Base-by-base conservation (phyloP, 2,113 vertebrate species). In the Fregata magnificens region DNA sequence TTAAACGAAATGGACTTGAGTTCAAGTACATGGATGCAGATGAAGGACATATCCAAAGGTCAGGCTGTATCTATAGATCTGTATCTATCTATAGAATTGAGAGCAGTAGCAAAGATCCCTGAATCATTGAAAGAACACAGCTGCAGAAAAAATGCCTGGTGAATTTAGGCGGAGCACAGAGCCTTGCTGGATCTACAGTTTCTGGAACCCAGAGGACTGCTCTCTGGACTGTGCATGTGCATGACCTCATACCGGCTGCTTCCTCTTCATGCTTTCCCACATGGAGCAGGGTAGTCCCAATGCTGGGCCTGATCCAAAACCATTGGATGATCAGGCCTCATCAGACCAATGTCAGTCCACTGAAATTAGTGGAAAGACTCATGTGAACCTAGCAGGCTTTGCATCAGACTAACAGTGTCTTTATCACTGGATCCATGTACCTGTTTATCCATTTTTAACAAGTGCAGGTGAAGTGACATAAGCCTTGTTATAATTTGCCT, bases 211-310 rank as follows among this genome's bases (percentile, higher is more conserved):
- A 61, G 44, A 49, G 26, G 42, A 25, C 34, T 32, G 20, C n/a
- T 32, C 44, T 32, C 16, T 24, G 28, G 74, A 25, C 44, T 32
- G n/a, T 5, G 3, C 10, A 21, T 3, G 3, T 0, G 5, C 13
- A 7, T 28, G 31, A 22, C 17, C 6, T n/a, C 61, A 15, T 53
- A 21, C 61, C 2, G 4, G 31, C 61, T 44, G 47, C 49, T n/a
- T 10, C 38, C 18, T 52, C 59, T 13, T 34, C 31, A 10, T 16
- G 36, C 36, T 7, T 79, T 52, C 76, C 76, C 47, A 9, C 3
- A 22, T 26, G 29, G 22, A 52, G 29, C 13, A 5, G 47, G 21
- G 29, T 34, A 34, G 45, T 52, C 61, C n/a, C 47, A 65, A 4
- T 10, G 13, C 24, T n/a, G 47, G 31, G 31, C 13, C 24, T 42